These are phyloP conservation scores for Pteria penguin DNA, from an alignment of 2,888 invertebrate species.

Conservation along the genomic window DNA sequence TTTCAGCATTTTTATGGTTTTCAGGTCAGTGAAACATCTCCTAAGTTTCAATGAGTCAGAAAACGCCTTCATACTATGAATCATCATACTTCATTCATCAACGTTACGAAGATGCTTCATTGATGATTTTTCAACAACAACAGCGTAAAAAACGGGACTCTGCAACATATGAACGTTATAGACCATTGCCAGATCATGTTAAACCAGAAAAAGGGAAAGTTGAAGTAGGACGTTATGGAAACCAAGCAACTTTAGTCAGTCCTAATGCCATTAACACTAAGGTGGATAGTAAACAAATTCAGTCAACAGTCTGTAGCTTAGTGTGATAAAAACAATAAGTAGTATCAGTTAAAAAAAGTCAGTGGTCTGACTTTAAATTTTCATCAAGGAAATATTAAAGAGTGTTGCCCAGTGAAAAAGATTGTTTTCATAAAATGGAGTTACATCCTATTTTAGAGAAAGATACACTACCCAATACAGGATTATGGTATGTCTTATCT, in stretches of 20 bases:
- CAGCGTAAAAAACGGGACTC: conserved; percentile 62
- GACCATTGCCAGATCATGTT: conserved; percentile 37
- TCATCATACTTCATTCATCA: conserved; percentile 74
- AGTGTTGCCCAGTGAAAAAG: not conserved
- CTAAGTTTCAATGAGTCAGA: conserved; percentile 34
- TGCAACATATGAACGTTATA: conserved; percentile 19
- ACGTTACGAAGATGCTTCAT: conserved; percentile 76
- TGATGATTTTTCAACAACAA: conserved; percentile 74
- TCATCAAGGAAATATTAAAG: too few species aligned
- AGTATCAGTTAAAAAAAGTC: too few species aligned
- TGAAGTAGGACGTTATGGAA: conserved; percentile 67
- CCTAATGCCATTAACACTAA: conserved; percentile 37
- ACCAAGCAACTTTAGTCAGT: conserved; percentile 57
- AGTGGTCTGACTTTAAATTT: too few species aligned
- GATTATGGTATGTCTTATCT: conserved; percentile 78
- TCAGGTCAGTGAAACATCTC: not conserved
- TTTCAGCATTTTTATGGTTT: too few species aligned
- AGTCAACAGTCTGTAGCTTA: conserved; percentile 43
- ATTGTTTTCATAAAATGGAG: conserved; percentile 71
- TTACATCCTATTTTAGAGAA: conserved; percentile 76
- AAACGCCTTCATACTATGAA: conserved; percentile 58
- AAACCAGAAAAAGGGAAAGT: conserved; percentile 44
- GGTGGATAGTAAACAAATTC: conserved; percentile 25
- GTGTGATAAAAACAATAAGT: too few species aligned
- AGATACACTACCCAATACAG: conserved; percentile 69